Base-by-base conservation (phyloP, 2,888 invertebrate genomes). In the Tipula unca region DNA sequence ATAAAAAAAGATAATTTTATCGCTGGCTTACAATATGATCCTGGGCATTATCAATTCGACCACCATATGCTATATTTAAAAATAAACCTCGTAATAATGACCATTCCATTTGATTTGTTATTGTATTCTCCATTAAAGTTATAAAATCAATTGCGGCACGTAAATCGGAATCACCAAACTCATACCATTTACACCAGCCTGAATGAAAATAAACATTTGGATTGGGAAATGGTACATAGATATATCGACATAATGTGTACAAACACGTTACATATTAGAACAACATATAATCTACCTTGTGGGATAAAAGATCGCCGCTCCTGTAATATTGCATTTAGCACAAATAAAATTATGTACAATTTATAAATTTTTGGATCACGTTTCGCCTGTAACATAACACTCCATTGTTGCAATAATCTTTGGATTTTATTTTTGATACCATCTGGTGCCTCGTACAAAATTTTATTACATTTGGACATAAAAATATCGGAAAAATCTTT, bases 221-320 rank as follows among this genome's bases (percentile, higher is more conserved):
- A 25, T 25, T 69, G 48, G 32, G 6, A 32, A 4, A 32, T 32
- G 32, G 32, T 32, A 32, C 32, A 6, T 17, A 54, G 4, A 3
- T 69, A 13, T 10, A 25, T 25, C 4, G 17, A 54, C 14, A 42
- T 14, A n/a, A 42, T 42, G 42, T 14, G 42, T 10, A 42, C 3
- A 42, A 13, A 42, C 10, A 42, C 42, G 42, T 42, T 42, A 42
- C 13, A 42, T 42, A 42, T 42, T 14, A 13, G 14, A 42, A n/a
- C n/a, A n/a, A 10, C 42, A 54, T 6, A 48, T 69, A 25, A 69
- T 25, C 32, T 83, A 83, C 83, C 94, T 92, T 97, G 96, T 0
- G 98, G 98, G 88, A 98, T 96, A 90, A 95, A 99, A 85, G 95
- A 96, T 86, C 99, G 93, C 69, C 99, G 93, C 91, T 99, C 99